Conservation (phyloP, 2,113 vertebrate species). For the Rousettus leschenaultii region DNA sequence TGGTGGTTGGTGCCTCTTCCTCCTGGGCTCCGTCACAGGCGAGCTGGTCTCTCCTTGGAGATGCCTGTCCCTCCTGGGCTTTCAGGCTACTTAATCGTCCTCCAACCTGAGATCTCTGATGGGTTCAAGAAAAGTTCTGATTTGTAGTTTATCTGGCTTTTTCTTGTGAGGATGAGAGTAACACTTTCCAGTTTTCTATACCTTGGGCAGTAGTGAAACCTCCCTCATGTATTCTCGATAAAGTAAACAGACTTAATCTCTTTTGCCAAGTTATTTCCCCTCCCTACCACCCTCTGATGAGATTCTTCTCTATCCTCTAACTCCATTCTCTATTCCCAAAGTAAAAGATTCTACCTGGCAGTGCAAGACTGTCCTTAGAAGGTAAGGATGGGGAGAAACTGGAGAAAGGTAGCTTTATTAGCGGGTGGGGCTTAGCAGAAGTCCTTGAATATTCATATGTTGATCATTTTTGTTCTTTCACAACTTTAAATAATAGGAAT, state of each 20-base stretch:
- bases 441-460: background rate
- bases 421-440: background rate
- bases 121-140: background rate
- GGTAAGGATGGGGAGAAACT: background rate
- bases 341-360: background rate
- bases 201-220: background rate
- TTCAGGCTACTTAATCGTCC: background rate
- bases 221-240: background rate
- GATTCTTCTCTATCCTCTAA: background rate
- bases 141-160: background rate
- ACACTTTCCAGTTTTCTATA: background rate
- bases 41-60: background rate
- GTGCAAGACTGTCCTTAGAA: background rate
- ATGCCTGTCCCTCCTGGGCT: background rate
- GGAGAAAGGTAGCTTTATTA: background rate
- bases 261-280: background rate
- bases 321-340: background rate
- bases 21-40: background rate
- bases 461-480: background rate
- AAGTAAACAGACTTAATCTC: background rate
- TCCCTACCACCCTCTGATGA: background rate
- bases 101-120: background rate
- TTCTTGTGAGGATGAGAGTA: background rate
- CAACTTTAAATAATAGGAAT: background rate
- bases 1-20: background rate